Conservation (phyloP, 2,888 invertebrate genomes). For the Cremastinae sp. region DNA sequence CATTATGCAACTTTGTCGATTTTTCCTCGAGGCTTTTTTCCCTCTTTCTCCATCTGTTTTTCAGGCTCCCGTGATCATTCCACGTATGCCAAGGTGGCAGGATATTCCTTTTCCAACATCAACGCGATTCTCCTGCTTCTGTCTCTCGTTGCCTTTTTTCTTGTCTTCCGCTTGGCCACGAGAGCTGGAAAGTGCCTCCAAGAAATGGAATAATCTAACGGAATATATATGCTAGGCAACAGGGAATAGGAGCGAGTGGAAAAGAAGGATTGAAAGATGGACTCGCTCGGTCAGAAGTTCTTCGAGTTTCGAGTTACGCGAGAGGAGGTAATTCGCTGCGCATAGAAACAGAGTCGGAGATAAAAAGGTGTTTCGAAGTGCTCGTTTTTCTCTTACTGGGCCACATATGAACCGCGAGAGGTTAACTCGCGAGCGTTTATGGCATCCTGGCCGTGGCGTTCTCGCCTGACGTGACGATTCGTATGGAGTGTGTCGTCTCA, state of each 20-base stretch:
- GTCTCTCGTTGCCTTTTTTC: constrained; percentile 17
- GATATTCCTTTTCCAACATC: too few relatives aligned
- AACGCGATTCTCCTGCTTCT: not conserved
- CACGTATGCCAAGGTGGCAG: too few relatives aligned
- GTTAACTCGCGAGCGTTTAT: constrained; percentile 32
- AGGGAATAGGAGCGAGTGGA: not conserved
- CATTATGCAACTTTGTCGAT: constrained; percentile 46
- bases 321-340: constrained; percentile 65
- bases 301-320: constrained; percentile 74
- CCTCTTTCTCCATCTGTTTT: constrained; percentile 22
- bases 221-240: constrained; percentile 38
- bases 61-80: constrained; percentile 13
- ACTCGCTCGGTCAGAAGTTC: constrained; percentile 59
- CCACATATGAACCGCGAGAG: not conserved
- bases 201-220: constrained; percentile 49
- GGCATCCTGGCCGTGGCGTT: constrained; percentile 25
- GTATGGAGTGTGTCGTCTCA: constrained; percentile 4
- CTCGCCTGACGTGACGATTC: constrained; percentile 41
- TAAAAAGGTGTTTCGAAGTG: constrained; percentile 51
- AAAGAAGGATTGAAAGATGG: constrained; percentile 22
- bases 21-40: constrained; percentile 35
- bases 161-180: not conserved
- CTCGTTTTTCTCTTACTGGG: not conserved
- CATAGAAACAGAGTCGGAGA: constrained; percentile 45
- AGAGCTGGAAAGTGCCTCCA: constrained; percentile 2